Base-by-base conservation (phyloP, 2,888 invertebrate species). In the Mesorhabditis belari region DNA sequence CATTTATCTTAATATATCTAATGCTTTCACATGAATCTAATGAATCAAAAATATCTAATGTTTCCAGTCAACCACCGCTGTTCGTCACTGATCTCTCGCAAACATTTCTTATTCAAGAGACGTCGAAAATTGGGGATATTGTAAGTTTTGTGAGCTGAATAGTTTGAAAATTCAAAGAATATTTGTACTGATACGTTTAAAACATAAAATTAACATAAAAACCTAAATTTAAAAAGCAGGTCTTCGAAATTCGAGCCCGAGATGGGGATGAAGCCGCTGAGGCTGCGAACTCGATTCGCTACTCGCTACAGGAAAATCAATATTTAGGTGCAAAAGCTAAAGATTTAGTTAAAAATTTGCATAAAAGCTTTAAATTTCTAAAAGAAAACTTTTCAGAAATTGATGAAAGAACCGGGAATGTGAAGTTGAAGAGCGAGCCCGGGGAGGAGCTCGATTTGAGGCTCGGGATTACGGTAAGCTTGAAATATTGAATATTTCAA, bases 11-110 rank as follows among this genome's bases (percentile, higher is more conserved):
- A 17, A 4, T 35, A 23, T 23, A 4, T 26, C 4, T n/a, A 4
- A 25, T 5, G 5, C 25, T 21, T 24, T 23, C 5, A 26, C 23
- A 23, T 23, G 21, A 5, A 19, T 24, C 54, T 26, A 26, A 5
- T n/a, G 5, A 5, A 24, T 23, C 24, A 5, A n/a, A 53, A n/a
- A 9, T 23, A 23, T 6, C 44, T 50, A 5, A 23, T 35, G 56
- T 56, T 64, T 71, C 51, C 63, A 71, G 71, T 58, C 59, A 65
- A n/a, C 63, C 65, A 4, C 71, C 71, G 1, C 25, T 58, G 5
- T 72, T 70, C 56, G 24, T 61, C 25, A 66, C 64, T 17, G 63
- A 66, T 55, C 61, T 67, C 26, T 50, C 60, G 3, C 24, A 57
- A 29, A 9, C 53, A 2, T 53, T 65, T 19, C 23, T 29, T 26